These are phyloP conservation scores for Labroides dimidiatus DNA, from an alignment of 2,797 vertebrate genomes.

Conservation along the genomic window DNA sequence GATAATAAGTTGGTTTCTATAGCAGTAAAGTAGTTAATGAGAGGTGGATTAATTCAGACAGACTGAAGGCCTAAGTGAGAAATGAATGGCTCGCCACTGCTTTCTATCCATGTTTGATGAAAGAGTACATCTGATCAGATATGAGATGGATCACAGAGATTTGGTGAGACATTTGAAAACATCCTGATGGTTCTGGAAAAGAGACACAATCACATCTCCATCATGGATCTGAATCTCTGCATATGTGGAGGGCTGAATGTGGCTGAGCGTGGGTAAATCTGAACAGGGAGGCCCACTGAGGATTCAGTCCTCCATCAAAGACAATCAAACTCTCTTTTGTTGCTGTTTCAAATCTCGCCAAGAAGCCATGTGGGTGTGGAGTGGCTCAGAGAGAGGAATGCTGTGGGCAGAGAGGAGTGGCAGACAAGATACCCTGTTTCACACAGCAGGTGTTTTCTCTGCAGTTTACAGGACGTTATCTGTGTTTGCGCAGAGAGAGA, in stretches of 20 bases:
- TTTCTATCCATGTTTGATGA: too few species aligned
- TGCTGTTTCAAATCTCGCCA: slow-evolving; percentile 53
- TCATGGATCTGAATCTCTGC: slow-evolving; percentile 42
- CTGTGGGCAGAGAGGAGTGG: slow-evolving; percentile 46
- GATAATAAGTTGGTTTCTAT: too few species aligned
- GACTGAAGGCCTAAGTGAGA: too few species aligned
- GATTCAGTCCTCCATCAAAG: slow-evolving; percentile 47
- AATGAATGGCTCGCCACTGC: too few species aligned
- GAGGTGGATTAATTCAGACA: too few species aligned
- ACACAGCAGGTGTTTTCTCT: slow-evolving; percentile 53
- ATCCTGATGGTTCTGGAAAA: too few species aligned
- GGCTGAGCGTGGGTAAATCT: slow-evolving; percentile 36
- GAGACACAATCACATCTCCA: slow-evolving; percentile 30
- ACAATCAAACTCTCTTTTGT: slow-evolving; percentile 60
- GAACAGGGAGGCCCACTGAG: slow-evolving; percentile 58
- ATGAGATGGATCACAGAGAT: slow-evolving; percentile 44
- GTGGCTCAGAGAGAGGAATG: slow-evolving; percentile 61
- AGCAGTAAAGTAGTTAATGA: too few species aligned
- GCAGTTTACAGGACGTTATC: slow-evolving; percentile 53
- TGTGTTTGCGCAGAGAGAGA: slow-evolving; percentile 9
- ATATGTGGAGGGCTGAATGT: slow-evolving; percentile 51
- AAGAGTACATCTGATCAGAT: too few species aligned
- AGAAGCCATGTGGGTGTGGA: slow-evolving; percentile 68
- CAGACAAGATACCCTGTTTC: slow-evolving; percentile 55
- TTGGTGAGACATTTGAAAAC: too few species aligned